Conservation (phyloP, 2,797 vertebrate species). For the Enteromius thamalakanensis region DNA sequence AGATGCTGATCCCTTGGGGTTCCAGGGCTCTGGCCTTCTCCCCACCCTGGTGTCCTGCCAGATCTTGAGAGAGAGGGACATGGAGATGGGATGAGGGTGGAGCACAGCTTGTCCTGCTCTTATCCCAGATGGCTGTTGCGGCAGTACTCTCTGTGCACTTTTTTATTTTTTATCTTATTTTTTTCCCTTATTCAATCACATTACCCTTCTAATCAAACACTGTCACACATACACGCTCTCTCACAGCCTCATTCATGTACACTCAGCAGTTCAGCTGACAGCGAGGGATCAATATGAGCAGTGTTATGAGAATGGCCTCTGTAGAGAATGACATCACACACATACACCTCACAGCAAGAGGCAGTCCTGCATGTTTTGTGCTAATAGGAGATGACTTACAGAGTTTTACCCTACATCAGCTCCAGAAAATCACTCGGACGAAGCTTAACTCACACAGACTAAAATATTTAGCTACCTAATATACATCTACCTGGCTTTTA, state of each 20-base stretch:
- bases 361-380: not conserved
- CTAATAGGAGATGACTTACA: not conserved
- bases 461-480: not conserved
- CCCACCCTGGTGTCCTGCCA: constrained; percentile 40
- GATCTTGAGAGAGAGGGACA: constrained; percentile 30
- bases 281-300: constrained; percentile 47
- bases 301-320: constrained; percentile 32
- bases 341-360: constrained; percentile 24
- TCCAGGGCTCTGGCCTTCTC: constrained; percentile 46
- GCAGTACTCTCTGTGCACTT: constrained; percentile 11
- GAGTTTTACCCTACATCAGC: not conserved
- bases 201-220: constrained; percentile 28
- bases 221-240: not conserved
- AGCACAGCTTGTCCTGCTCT: constrained; percentile 55
- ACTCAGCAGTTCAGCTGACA: constrained; percentile 47
- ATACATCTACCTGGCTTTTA: not conserved
- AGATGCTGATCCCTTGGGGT: constrained; percentile 53
- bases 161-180: constrained; percentile 2
- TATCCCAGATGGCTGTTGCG: constrained; percentile 59
- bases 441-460: too few species aligned
- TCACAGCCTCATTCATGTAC: not conserved
- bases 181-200: constrained; percentile 6
- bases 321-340: constrained; percentile 46
- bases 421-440: not conserved
- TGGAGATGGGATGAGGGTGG: constrained; percentile 35